A percentile compares a stretch with the other conserved stretches of the same genome.
These are phyloP conservation scores for Triplophysa siluroides DNA, from an alignment of 2,113 vertebrate species.

Conservation along the genomic window DNA sequence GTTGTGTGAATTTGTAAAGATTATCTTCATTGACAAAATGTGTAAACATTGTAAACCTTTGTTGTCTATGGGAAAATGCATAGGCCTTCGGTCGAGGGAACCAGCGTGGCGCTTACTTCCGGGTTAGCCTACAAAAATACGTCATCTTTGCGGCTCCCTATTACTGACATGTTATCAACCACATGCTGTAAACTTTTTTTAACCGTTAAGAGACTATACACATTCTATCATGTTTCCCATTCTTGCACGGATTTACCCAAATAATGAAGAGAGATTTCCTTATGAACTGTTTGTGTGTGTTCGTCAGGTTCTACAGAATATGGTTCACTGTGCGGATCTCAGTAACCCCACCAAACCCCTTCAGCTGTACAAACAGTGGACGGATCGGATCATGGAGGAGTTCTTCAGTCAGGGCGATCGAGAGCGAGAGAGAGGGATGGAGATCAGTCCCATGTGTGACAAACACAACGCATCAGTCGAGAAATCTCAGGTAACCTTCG, in stretches of 20 bases:
- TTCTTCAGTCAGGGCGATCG: constrained; percentile 87
- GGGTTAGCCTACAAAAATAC: no score
- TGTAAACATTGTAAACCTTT: no score
- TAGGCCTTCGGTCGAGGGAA: no score
- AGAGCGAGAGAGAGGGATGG: constrained; percentile 86
- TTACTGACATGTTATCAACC: background rate
- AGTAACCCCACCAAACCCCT: constrained; percentile 88
- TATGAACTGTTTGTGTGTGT: background rate
- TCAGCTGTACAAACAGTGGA: constrained; percentile 85
- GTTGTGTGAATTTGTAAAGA: no score
- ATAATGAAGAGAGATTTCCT: no score
- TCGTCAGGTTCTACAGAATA: constrained; percentile 85
- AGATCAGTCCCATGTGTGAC: constrained; percentile 91
- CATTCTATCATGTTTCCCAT: no score
- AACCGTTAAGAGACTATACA: no score
- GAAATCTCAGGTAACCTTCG: constrained; percentile 81
- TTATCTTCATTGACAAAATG: no score
- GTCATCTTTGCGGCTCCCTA: no score
- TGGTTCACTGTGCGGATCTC: constrained; percentile 89
- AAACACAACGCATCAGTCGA: constrained; percentile 89
- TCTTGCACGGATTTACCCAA: no score
- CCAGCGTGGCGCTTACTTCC: no score
- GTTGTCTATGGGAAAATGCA: no score
- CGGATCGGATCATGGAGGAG: constrained; percentile 88
- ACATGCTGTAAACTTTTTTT: background rate